These are phyloP conservation scores for human (Homo sapiens) DNA, from an alignment of 2,113 vertebrate species.

Conservation along the genomic window DNA sequence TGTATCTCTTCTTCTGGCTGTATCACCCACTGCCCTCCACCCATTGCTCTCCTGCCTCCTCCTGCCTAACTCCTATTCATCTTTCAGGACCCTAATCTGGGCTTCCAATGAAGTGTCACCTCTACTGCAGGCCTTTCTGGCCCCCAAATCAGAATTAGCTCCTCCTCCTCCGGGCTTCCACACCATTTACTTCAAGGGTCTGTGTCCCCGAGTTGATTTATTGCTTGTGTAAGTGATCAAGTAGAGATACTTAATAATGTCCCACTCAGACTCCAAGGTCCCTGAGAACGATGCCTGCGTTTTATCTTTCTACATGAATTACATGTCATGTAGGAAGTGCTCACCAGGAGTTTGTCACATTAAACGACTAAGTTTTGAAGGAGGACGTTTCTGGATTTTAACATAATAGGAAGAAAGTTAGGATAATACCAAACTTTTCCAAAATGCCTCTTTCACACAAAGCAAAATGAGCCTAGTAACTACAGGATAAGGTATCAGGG, in stretches of 20 bases:
- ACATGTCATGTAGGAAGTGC: too few species aligned
- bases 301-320: not conserved
- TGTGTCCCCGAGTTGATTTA: not conserved
- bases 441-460: not conserved
- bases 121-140: too few species aligned
- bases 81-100: not conserved
- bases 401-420: not conserved
- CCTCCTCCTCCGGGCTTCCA: not conserved
- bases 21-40: accelerated
- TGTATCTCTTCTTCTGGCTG: not conserved
- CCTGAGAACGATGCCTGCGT: not conserved
- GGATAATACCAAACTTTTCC: not conserved
- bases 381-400: not conserved
- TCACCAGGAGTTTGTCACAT: not conserved
- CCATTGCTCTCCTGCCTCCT: not conserved
- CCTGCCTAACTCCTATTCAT: not conserved
- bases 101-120: not conserved
- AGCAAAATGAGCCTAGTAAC: not conserved
- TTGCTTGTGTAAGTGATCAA: not conserved
- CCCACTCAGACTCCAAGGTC: not conserved
- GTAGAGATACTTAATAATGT: not conserved
- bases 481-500: not conserved
- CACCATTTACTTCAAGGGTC: not conserved
- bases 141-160: too few species aligned
- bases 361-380: not conserved